phyloP scores from a whole-genome alignment of 64 coral and sea anemone genomes.

The Platygyra sinensis region DNA sequence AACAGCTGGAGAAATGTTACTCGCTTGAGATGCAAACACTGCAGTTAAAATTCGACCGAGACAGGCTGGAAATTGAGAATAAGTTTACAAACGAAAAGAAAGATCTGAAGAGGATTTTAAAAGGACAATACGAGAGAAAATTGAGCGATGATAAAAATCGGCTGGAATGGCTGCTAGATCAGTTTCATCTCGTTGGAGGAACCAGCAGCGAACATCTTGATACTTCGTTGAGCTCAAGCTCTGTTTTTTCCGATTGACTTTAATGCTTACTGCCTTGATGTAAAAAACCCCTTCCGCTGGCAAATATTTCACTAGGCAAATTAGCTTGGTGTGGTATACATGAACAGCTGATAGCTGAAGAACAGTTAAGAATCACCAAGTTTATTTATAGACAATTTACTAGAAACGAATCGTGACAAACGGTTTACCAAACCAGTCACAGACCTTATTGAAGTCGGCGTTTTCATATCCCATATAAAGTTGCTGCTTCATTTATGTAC shows the following conservation, averaged over 20 bases:
- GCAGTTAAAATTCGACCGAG: conserved; percentile 87
- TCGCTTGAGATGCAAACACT: conserved; percentile 88
- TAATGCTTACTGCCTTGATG: too few species aligned
- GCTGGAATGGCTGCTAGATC: conserved; percentile 88
- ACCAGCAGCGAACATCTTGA: conserved; percentile 5
- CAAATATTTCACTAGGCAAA: too few species aligned
- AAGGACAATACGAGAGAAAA: conserved; percentile 83
- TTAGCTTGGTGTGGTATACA: too few species aligned
- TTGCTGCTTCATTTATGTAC: not conserved
- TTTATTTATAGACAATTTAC: not conserved
- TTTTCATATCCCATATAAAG: not conserved
- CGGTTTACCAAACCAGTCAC: too few species aligned
- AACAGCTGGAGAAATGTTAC: conserved; percentile 89
- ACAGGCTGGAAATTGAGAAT: conserved; percentile 91
- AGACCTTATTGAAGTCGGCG: not conserved
- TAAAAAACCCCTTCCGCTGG: too few species aligned
- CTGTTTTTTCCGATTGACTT: conserved; percentile 21
- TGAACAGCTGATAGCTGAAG: not conserved
- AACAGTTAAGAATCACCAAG: not conserved
- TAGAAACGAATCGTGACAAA: too few species aligned
- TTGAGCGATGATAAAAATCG: conserved; percentile 73
- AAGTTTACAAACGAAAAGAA: conserved; percentile 81
- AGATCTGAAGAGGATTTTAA: conserved; percentile 80
- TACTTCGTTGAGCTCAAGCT: not conserved
- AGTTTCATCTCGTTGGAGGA: conserved; percentile 50